Evolutionary conservation across 2,888 invertebrate genomes (phyloP).

Genomic region (Alentia gelatinosa): DNA sequence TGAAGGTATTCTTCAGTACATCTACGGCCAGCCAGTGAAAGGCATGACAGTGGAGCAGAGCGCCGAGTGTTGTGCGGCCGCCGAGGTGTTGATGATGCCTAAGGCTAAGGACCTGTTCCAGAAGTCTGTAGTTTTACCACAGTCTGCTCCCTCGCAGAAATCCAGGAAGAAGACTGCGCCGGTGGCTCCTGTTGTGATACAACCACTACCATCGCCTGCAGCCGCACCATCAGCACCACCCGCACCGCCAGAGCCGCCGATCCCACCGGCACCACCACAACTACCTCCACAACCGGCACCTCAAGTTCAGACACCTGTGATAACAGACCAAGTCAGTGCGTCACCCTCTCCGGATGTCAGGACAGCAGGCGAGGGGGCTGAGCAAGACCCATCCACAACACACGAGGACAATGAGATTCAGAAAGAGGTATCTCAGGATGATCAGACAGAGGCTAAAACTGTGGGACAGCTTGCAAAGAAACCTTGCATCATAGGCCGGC

Average conservation of each 20-base stretch:
- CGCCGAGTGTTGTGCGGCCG: constrained; percentile 27
- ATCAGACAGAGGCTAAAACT: background rate
- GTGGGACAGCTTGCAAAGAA: constrained; percentile 37
- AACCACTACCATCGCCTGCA: background rate
- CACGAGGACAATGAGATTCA: background rate
- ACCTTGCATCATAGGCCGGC: constrained; percentile 11
- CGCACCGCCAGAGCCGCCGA: background rate
- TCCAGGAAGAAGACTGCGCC: background rate
- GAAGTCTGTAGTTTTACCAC: constrained; percentile 1
- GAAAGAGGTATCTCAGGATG: background rate
- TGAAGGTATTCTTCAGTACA: constrained; percentile 35
- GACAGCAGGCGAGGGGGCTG: background rate
- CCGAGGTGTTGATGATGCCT: constrained; percentile 38
- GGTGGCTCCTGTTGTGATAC: background rate
- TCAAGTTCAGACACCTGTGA: background rate
- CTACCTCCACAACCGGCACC: background rate
- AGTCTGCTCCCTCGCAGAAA: background rate
- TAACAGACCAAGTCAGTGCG: background rate
- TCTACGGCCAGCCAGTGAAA: constrained; percentile 26
- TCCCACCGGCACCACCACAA: background rate
- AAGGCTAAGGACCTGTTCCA: constrained; percentile 32
- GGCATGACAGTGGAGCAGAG: constrained; percentile 1
- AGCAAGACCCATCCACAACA: too few relatives aligned
- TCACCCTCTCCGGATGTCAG: too few relatives aligned
- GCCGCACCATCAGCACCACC: background rate